A percentile compares a stretch with the other conserved stretches of the same genome.
phyloP scores from a whole-genome alignment of 2,113 vertebrate genomes.

The Eira barbara region DNA sequence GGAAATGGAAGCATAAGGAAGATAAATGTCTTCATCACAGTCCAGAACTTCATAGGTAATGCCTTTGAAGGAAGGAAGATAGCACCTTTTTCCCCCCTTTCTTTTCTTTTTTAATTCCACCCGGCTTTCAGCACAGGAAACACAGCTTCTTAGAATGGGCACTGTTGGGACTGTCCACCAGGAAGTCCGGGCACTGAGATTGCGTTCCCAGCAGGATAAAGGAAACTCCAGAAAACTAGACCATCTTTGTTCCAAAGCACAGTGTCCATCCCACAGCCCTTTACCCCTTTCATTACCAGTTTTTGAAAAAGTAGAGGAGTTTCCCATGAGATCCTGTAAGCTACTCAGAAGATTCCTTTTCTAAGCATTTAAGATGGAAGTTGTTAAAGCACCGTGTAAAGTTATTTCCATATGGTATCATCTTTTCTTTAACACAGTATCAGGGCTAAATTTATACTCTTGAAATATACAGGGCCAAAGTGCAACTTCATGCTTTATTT shows the following conservation, averaged over 20 bases:
- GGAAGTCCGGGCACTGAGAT: neutral
- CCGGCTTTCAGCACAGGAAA: neutral
- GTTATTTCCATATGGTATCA: neutral
- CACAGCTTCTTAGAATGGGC: neutral
- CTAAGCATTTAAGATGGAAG: neutral
- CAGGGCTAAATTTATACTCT: neutral
- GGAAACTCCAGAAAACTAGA: neutral
- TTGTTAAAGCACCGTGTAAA: neutral
- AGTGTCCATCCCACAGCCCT: neutral
- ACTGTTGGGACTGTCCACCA: neutral
- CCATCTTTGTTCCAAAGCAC: neutral
- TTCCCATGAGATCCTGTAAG: neutral
- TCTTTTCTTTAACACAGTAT: neutral
- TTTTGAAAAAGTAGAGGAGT: slow-evolving; percentile 10
- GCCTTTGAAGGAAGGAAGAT: neutral
- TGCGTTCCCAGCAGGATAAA: neutral
- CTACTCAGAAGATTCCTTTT: neutral
- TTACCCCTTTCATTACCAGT: neutral
- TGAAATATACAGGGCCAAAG: neutral
- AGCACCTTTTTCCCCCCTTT: neutral
- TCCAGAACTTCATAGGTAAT: neutral
- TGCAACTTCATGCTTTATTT: neutral
- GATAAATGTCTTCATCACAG: neutral
- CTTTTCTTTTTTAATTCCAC: neutral
- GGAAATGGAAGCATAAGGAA: neutral